Percentiles rank a stretch among this genome's conserved stretches.
These are phyloP conservation scores for Vanacampus margaritifer DNA, from an alignment of 2,113 vertebrate species.

Conservation along the genomic window DNA sequence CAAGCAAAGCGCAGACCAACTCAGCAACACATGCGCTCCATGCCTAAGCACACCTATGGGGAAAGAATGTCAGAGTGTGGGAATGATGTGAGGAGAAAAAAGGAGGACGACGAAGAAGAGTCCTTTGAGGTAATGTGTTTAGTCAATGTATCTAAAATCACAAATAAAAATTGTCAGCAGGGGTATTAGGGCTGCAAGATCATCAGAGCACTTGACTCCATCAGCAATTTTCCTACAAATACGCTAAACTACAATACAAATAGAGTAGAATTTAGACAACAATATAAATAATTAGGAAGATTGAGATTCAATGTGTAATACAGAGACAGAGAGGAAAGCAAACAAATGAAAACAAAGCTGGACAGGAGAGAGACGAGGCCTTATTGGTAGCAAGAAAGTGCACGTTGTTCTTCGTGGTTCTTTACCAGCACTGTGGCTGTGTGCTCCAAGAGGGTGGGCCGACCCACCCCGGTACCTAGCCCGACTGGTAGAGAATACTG, in stretches of 20 bases:
- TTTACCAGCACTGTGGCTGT: conserved; percentile 99
- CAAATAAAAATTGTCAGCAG: not conserved
- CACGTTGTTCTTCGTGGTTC: conserved; percentile 33
- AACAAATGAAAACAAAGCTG: conserved; percentile 25
- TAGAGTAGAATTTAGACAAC: not conserved
- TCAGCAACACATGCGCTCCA: conserved; percentile 72
- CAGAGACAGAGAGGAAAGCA: conserved; percentile 16
- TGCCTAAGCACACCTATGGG: conserved; percentile 71
- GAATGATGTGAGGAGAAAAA: conserved; percentile 1
- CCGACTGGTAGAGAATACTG: conserved; percentile 97
- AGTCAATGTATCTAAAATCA: not conserved
- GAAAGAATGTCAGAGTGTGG: conserved; percentile 31
- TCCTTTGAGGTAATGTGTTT: conserved; percentile 16
- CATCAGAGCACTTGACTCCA: not conserved
- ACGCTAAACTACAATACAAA: not conserved
- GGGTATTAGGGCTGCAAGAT: not conserved
- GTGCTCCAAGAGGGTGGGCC: conserved; percentile 97
- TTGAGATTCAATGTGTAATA: conserved; percentile 16
- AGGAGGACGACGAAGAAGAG: not conserved
- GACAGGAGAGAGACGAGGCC: conserved; percentile 38
- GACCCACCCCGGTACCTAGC: conserved; percentile 91
- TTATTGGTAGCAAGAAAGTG: conserved; percentile 30
- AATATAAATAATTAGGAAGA: conserved; percentile 22
- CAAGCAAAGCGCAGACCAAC: conserved; percentile 70
- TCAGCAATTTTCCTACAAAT: not conserved